A percentile compares a stretch with the other conserved stretches of the same genome.
These are phyloP conservation scores for Eupithecia vulgata DNA, from an alignment of 2,888 invertebrate species.

Conservation along the genomic window DNA sequence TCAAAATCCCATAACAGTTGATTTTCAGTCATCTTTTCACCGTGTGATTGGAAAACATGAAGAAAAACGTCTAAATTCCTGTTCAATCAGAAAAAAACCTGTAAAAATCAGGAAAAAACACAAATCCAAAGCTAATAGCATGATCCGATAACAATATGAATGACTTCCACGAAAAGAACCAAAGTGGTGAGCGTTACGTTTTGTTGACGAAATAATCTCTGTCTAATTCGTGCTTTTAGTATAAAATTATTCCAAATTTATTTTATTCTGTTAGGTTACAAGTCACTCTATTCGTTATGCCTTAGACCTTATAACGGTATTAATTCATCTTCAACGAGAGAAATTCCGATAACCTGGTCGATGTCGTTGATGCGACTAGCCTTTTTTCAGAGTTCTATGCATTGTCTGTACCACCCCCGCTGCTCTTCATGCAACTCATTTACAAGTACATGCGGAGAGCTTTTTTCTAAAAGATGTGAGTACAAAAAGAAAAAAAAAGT, in stretches of 20 bases:
- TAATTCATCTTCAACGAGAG: not conserved
- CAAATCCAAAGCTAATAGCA: not conserved
- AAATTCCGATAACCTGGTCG: not conserved
- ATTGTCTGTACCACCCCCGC: constrained; percentile 37
- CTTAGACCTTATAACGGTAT: not conserved
- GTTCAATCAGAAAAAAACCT: not conserved
- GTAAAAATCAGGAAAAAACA: not conserved
- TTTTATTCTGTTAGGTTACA: not conserved
- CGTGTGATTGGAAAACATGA: not conserved
- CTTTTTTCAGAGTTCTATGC: constrained; percentile 33
- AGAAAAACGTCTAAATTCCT: not conserved
- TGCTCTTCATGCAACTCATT: constrained; percentile 33
- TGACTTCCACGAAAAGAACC: not conserved
- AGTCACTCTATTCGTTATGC: not conserved
- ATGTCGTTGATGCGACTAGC: not conserved
- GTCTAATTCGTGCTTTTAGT: not conserved
- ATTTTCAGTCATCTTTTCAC: not conserved
- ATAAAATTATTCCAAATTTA: not conserved
- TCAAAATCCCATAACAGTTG: not conserved
- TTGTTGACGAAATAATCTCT: not conserved
- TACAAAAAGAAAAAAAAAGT: not conserved
- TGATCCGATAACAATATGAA: not conserved
- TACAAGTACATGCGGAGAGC: constrained; percentile 33
- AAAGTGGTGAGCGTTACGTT: not conserved
- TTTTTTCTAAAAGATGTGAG: constrained; percentile 13